Base-by-base conservation (phyloP, 2,888 invertebrate species). In the Drosophila niveifrons region DNA sequence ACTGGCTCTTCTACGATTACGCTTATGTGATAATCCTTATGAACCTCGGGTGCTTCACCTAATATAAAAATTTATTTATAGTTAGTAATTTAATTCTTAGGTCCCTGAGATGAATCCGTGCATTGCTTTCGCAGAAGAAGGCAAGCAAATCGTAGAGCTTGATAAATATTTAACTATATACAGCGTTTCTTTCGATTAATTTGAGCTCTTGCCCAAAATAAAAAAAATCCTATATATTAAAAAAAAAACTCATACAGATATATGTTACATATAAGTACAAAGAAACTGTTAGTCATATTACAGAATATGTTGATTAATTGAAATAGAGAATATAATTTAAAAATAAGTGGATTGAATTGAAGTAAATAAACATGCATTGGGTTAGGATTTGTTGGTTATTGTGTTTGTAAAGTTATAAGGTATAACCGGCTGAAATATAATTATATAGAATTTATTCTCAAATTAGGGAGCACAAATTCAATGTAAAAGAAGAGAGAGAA, bases 21-120 rank as follows among this genome's bases (percentile, higher is more conserved):
- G 80, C 91, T 92, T 44, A 93, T 92, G 69, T 93, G 93, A 76
- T 93, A 93, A 76, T 93, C 92, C 41, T 92, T 89, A 17, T 90
- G 87, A 36, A 84, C 79, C 43, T 89, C 83, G 57, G 83, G 80
- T 59, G 78, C 79, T 81, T 91, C 87, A 90, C 91, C 91, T 91
- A 83, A 78, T 80, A 43, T 68, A 74, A 76, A 74, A 78, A 75
- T 66, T 53, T 47, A 52, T 41, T 51, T 28, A 4, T 66, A 18
- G 43, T 68, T 51, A 71, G 55, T 66, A 71, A 71, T 63, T 47
- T 66, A 59, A 64, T 68, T 68, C 72, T 17, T 41, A 18, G 4
- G 17, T 15, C 48, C 47, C 36, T 11, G 18, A 28, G 34, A 15
- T 64, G 72, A 75, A 71, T 82, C 87, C 78, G 78, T 78, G 80